These are phyloP conservation scores for Cotesia congregata DNA, from an alignment of 2,888 invertebrate species.

Conservation along the genomic window DNA sequence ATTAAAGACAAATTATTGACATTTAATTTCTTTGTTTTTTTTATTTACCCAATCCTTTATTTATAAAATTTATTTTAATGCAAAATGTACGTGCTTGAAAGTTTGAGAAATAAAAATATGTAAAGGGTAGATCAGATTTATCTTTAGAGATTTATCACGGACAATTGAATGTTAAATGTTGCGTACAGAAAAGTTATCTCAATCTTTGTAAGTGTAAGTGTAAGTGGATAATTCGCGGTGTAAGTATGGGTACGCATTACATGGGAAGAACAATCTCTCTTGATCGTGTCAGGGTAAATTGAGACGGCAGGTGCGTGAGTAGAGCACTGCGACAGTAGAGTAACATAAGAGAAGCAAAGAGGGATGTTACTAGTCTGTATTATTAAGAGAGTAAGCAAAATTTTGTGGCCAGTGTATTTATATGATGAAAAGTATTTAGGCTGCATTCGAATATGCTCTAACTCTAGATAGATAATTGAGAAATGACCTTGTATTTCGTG, in stretches of 20 bases:
- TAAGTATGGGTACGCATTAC: conserved; percentile 7
- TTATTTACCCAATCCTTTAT: not conserved
- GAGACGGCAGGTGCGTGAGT: conserved; percentile 57
- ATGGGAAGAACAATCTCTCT: conserved; percentile 34
- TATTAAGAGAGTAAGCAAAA: no score
- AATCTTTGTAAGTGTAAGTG: not conserved
- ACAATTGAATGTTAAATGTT: conserved; percentile 22
- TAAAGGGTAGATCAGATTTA: not conserved
- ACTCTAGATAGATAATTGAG: no score
- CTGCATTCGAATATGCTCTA: no score
- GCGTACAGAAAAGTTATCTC: conserved; percentile 17
- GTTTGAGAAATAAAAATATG: not conserved
- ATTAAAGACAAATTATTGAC: conserved; percentile 52
- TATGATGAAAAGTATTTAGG: no score
- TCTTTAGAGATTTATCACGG: not conserved
- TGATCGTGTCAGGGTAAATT: conserved; percentile 48
- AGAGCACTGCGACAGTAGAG: not conserved
- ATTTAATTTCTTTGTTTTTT: conserved; percentile 36
- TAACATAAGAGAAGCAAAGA: not conserved
- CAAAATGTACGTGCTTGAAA: no score
- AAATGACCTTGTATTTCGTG: no score
- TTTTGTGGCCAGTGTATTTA: no score
- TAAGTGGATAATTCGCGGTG: not conserved
- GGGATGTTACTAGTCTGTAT: not conserved
- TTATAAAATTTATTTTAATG: no score